These are phyloP conservation scores for Sinohyriopsis cumingii DNA, from an alignment of 2,888 invertebrate genomes.

Conservation along the genomic window DNA sequence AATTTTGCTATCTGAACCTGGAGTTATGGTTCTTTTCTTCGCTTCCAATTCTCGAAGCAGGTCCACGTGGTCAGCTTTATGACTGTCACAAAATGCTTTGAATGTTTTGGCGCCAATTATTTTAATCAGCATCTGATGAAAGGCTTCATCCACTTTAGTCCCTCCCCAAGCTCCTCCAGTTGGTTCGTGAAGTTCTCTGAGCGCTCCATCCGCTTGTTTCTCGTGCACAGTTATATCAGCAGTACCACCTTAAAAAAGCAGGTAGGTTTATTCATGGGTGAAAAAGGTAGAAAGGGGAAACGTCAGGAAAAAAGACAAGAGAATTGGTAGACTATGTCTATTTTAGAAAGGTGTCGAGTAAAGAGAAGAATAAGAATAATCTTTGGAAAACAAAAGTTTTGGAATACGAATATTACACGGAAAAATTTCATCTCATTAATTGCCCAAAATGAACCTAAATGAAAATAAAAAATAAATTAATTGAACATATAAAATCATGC, in stretches of 20 bases:
- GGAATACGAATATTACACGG: too few species aligned
- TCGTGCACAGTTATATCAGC: slow-evolving; percentile 7
- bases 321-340: too few species aligned
- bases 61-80: background rate
- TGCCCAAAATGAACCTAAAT: too few species aligned
- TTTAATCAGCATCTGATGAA: background rate
- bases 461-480: too few species aligned
- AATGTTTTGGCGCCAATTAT: background rate
- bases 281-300: too few species aligned
- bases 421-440: too few species aligned
- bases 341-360: too few species aligned
- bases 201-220: background rate
- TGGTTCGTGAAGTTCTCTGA: slow-evolving; percentile 1
- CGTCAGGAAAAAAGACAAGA: too few species aligned
- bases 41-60: background rate
- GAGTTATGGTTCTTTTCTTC: background rate
- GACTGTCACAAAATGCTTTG: background rate
- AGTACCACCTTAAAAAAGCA: slow-evolving; percentile 1
- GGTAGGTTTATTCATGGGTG: background rate
- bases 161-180: slow-evolving; percentile 4
- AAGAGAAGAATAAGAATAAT: too few species aligned
- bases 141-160: background rate
- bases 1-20: background rate
- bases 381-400: too few species aligned
- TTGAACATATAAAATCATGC: too few species aligned